Percentiles rank a stretch among this genome's conserved stretches.
Evolutionary conservation across 2,888 invertebrate species (phyloP).

Genomic region (Ochropleura leucogaster): DNA sequence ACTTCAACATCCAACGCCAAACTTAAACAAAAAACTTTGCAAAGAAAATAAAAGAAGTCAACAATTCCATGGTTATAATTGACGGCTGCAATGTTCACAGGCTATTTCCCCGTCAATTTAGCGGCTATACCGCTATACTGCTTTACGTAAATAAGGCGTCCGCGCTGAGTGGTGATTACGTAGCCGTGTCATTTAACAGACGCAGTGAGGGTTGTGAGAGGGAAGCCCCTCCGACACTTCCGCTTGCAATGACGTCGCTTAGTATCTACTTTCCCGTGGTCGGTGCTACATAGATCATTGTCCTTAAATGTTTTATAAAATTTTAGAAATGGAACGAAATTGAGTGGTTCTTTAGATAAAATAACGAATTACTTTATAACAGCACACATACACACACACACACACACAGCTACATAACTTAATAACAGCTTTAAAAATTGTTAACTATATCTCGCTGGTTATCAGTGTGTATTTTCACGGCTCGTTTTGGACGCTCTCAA

Average conservation of each 20-base stretch:
- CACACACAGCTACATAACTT: no score
- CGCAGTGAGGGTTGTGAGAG: constrained; percentile 71
- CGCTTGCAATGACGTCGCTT: constrained; percentile 74
- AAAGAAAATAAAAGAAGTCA: constrained; percentile 18
- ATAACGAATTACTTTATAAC: no score
- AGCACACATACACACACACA: no score
- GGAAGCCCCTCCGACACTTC: constrained; percentile 83
- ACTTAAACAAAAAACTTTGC: background rate
- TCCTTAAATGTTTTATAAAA: constrained; percentile 41
- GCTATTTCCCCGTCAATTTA: constrained; percentile 53
- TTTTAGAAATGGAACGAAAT: constrained; percentile 2
- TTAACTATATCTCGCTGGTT: background rate
- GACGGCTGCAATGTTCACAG: constrained; percentile 52
- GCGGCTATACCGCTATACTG: constrained; percentile 35
- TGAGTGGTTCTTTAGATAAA: background rate
- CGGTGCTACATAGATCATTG: constrained; percentile 51
- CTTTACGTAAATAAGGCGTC: constrained; percentile 58
- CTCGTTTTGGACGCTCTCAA: no score
- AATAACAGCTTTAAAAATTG: background rate
- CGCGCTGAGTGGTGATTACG: constrained; percentile 65
- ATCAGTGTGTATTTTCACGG: background rate
- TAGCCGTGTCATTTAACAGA: constrained; percentile 63
- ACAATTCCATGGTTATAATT: constrained; percentile 35
- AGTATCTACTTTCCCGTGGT: constrained; percentile 49
- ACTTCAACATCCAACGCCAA: background rate